These are phyloP conservation scores for Alces alces DNA, from an alignment of 2,113 vertebrate genomes.

Conservation along the genomic window DNA sequence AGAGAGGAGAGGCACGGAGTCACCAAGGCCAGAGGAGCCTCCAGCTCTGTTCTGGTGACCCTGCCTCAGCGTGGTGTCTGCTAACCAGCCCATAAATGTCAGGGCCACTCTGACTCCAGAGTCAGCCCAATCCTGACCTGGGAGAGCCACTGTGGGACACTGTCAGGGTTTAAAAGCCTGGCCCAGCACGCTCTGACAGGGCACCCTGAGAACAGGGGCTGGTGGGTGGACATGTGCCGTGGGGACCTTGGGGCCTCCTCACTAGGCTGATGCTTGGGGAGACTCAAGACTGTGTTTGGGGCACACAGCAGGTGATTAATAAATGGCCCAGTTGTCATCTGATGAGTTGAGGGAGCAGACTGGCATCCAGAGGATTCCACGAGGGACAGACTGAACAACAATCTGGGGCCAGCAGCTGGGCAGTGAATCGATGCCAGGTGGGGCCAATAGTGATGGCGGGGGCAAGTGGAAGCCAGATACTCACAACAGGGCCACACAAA, in stretches of 20 bases:
- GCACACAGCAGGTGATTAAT: not conserved
- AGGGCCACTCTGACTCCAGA: not conserved
- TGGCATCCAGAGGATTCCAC: not conserved
- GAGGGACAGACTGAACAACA: too few species aligned
- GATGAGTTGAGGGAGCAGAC: not conserved
- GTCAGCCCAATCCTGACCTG: not conserved
- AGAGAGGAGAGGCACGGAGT: not conserved
- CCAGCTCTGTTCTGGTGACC: not conserved
- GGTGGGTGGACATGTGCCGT: accelerated
- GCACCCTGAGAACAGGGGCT: not conserved
- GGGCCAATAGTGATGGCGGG: accelerated
- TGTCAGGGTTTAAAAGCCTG: not conserved
- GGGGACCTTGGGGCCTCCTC: too few species aligned
- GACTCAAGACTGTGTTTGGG: not conserved
- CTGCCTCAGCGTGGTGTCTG: not conserved
- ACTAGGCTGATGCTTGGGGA: not conserved
- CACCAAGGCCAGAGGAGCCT: not conserved
- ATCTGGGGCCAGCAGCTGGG: not conserved
- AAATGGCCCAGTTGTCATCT: not conserved
- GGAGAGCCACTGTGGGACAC: not conserved
- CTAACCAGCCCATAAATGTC: not conserved
- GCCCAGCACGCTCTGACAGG: not conserved
- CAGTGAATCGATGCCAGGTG: not conserved
- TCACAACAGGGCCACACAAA: not conserved
- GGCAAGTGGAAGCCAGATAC: not conserved